Evolutionary conservation across 2,113 vertebrate genomes (phyloP).

Genomic region (Rhagologus leucostigma): DNA sequence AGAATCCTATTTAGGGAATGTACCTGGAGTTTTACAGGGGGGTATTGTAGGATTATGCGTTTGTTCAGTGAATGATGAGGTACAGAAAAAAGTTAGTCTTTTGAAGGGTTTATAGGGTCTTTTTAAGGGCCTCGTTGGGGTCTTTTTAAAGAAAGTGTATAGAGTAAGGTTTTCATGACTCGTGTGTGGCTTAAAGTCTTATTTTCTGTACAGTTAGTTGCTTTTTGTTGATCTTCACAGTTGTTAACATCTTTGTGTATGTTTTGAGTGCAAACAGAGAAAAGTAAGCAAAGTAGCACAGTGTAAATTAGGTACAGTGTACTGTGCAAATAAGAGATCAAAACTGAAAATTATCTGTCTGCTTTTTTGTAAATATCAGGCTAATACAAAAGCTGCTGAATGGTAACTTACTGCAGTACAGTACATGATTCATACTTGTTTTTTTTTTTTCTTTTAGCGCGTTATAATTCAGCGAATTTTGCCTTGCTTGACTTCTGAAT

Average conservation of each 20-base stretch:
- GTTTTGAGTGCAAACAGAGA: background rate
- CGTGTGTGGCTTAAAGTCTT: background rate
- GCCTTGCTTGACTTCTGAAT: conserved; percentile 90
- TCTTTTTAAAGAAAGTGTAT: background rate
- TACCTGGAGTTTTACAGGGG: background rate
- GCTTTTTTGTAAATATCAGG: background rate
- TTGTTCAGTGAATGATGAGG: background rate
- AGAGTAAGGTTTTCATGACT: background rate
- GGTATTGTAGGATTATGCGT: background rate
- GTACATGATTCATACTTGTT: background rate
- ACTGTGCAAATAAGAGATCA: background rate
- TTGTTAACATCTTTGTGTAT: background rate
- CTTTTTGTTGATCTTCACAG: background rate
- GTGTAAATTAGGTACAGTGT: background rate
- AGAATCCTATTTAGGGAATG: background rate
- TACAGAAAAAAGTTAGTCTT: background rate
- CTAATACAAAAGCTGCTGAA: background rate
- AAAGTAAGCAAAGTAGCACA: background rate
- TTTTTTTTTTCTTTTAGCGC: conserved; percentile 74
- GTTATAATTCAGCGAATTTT: conserved; percentile 93
- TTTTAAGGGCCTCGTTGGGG: background rate
- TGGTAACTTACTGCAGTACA: background rate
- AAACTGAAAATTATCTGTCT: background rate
- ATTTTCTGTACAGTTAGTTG: background rate
- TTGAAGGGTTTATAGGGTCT: background rate